phyloP scores from a whole-genome alignment of 2,888 invertebrate genomes.

The Leptura quadrifasciata region DNA sequence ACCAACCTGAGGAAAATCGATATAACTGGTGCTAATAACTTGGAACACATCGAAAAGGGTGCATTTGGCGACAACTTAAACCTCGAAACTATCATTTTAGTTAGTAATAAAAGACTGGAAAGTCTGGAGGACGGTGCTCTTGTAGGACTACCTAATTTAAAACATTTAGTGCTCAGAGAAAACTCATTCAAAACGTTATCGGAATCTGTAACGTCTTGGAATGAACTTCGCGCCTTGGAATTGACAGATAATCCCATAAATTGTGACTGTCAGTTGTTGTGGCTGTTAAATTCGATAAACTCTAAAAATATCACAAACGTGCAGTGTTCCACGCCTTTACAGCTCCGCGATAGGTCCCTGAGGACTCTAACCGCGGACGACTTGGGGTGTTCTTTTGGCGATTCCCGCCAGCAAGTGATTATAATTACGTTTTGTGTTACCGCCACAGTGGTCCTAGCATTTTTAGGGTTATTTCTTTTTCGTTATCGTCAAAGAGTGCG shows the following conservation, averaged over 20 bases:
- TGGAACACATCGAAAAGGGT: conserved; percentile 84
- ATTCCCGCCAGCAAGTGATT: conserved; percentile 87
- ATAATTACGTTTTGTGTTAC: conserved; percentile 85
- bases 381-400: conserved; percentile 87
- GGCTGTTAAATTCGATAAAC: conserved; percentile 84
- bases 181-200: conserved; percentile 85
- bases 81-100: conserved; percentile 84
- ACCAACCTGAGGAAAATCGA: conserved; percentile 86
- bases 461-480: conserved; percentile 84
- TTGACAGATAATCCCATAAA: conserved; percentile 88
- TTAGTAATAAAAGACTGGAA: conserved; percentile 85
- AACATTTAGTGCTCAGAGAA: conserved; percentile 85
- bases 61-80: conserved; percentile 89
- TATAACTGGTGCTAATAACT: conserved; percentile 85
- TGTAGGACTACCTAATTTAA: conserved; percentile 86
- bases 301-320: conserved; percentile 81
- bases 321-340: conserved; percentile 84
- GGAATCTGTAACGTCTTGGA: conserved; percentile 88
- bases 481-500: conserved; percentile 87
- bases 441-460: conserved; percentile 83
- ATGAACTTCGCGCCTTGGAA: conserved; percentile 84
- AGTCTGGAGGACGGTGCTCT: conserved; percentile 86
- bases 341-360: conserved; percentile 82
- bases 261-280: conserved; percentile 87
- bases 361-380: conserved; percentile 84